Evolutionary conservation across 2,797 vertebrate species (phyloP), one percentile per base, ranked within the genome.

Genomic region (Tenualosa ilisha): DNA sequence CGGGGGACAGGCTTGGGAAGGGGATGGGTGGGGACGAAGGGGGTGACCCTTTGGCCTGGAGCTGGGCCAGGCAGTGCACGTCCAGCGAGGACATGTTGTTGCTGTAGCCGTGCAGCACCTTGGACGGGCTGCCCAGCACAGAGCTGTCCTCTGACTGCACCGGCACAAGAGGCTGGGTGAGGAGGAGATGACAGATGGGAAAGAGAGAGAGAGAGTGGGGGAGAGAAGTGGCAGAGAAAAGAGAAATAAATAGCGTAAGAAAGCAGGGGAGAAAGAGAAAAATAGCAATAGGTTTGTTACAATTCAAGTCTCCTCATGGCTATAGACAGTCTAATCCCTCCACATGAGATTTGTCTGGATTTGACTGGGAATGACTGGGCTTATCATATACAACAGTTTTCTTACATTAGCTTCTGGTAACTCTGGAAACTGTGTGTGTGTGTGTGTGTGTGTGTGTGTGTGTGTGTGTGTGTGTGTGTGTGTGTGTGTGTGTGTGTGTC

Each of bases 51-150:
- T 93, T 93, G 0, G 94, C 94, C 72, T 96, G 95, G 43, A 96
- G 50, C 92, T 92, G 93, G 8, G 97, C 96, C 82, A 99, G 96
- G 79, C 97, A 96, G 91, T 97, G 98, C 46, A 99, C 97, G 0
- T 97, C 95, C 81, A 99, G 91, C 22, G 96, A 91, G 26, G 98
- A 99, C 93, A 97, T 96, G 92, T 99, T 98, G 95, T 95, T 97
- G 92, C 91, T 95, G 93, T 99, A 99, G 82, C 96, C 97, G 89
- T 99, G 98, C 85, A 94, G 96, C 0, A 91, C 92, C 89, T 92
- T 96, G 12, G 93, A 89, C 0, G 93, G 88, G 7, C 63, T 86
- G 81, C 96, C 95, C 0, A 93, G 94, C 56, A 91, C 84, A 0
- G 37, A 46, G 15, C 93, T 93, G 0, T 93, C 93, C 81, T 92